Conservation (phyloP, 2,888 invertebrate species). For the Sphaerophoria taeniata region DNA sequence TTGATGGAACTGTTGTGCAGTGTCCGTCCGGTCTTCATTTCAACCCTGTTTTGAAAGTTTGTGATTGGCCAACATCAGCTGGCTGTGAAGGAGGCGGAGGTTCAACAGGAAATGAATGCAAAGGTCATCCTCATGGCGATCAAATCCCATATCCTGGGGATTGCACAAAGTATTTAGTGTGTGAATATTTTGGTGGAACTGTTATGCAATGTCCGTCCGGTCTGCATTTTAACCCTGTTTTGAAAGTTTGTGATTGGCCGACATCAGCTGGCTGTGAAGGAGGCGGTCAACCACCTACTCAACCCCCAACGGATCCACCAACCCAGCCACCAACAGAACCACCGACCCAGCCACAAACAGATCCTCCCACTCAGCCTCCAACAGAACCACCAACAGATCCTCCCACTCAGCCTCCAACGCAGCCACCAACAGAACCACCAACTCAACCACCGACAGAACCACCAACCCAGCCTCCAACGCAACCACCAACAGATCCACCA, state of each 20-base stretch:
- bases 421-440: constrained; percentile 2
- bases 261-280: constrained; percentile 76
- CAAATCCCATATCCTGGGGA: constrained; percentile 75
- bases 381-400: not conserved
- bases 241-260: constrained; percentile 76
- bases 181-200: constrained; percentile 72
- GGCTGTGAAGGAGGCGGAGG: constrained; percentile 75
- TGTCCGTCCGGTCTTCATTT: constrained; percentile 78
- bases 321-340: not conserved
- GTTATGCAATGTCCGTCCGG: constrained; percentile 76
- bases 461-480: constrained; percentile 38
- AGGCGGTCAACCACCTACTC: not conserved
- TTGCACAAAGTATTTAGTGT: constrained; percentile 76
- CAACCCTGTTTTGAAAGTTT: constrained; percentile 56
- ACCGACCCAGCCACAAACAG: constrained; percentile 18
- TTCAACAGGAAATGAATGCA: constrained; percentile 71
- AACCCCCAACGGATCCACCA: not conserved
- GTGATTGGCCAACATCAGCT: constrained; percentile 77
- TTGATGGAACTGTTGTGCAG: constrained; percentile 62
- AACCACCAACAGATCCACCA: not conserved
- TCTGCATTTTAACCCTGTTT: constrained; percentile 75
- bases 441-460: constrained; percentile 43
- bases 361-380: constrained; percentile 53
- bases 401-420: constrained; percentile 1
- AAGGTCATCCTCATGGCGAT: constrained; percentile 74